Evolutionary conservation across 2,113 vertebrate genomes (phyloP).

Genomic region (Takifugu bimaculatus): DNA sequence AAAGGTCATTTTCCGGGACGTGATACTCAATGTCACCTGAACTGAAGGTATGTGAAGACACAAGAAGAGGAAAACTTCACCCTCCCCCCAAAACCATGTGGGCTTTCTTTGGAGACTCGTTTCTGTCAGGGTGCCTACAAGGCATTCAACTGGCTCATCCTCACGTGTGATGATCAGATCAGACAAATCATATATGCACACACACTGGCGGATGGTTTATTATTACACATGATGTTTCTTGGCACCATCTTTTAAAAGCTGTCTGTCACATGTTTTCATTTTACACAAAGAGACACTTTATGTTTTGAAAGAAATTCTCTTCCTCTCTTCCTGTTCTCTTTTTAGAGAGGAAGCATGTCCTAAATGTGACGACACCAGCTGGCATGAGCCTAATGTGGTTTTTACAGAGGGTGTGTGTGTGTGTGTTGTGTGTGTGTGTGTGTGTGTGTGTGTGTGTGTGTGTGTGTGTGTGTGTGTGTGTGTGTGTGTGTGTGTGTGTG

Average conservation of each 20-base stretch:
- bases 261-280: neutral
- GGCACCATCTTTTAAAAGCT: neutral
- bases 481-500: constrained; percentile 14
- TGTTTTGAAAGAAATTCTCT: too few species aligned
- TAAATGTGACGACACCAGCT: constrained; percentile 49
- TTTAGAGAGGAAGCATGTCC: constrained; percentile 27
- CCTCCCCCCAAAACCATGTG: neutral
- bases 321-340: neutral
- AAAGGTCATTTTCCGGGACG: too few species aligned
- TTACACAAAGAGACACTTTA: neutral
- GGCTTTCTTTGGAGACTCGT: constrained; percentile 24
- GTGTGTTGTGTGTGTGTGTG: constrained; percentile 9
- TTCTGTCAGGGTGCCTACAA: neutral
- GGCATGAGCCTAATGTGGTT: constrained; percentile 46
- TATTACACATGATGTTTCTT: constrained; percentile 20
- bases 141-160: too few species aligned
- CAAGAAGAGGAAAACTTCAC: neutral
- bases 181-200: neutral
- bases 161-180: neutral
- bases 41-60: too few species aligned
- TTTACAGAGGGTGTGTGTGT: constrained; percentile 27
- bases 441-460: constrained; percentile 14
- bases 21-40: too few species aligned
- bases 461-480: constrained; percentile 12
- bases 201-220: neutral